Base-by-base conservation (phyloP, 2,113 vertebrate genomes). In the Nettapus auritus region DNA sequence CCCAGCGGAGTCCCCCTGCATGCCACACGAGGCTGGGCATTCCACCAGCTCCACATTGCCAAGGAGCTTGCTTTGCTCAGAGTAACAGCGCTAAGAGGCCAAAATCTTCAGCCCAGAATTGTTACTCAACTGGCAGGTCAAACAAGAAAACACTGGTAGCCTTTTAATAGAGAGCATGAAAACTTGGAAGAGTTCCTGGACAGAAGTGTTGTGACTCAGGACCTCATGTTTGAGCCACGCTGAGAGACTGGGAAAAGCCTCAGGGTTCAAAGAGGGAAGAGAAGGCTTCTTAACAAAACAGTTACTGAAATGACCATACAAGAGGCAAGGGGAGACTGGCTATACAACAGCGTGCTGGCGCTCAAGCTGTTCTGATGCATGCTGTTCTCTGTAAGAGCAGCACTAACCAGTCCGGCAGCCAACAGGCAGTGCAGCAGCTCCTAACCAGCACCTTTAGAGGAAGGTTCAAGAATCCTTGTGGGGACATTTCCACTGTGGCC, bases 281-380 rank as follows among this genome's bases (percentile, higher is more conserved):
- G 52, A 52, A 81, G 25, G 17, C 11, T 55, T 90, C 64, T 46
- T 26, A 34, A 31, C 46, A 74, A 44, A 93, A 36, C 75, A 64
- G 55, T 28, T 56, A 25, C 62, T 59, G 19, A 55, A 50, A 50
- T 19, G 79, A 53, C 44, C 78, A 11, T 36, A 63, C 22, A 34
- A 11, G 38, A 38, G 28, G 53, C 20, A 5, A 62, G 19, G 22
- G 44, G 52, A 88, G n/a, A 26, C 7, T 16, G 34, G 53, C 56
- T 29, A 46, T 18, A 36, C 53, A 64, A 14, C 0, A 17, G 57
- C 0, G 0, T 11, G n/a, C 62, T 34, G 62, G 52, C 62, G 29
- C 36, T 2, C 0, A 0, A 22, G 38, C 75, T 66, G 66, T 44
- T 53, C 69, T 3, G 5, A 38, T 48, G 42, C 40, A 33, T 0